phyloP scores from a whole-genome alignment of 2,888 invertebrate species.

The Drosophila anomelani region DNA sequence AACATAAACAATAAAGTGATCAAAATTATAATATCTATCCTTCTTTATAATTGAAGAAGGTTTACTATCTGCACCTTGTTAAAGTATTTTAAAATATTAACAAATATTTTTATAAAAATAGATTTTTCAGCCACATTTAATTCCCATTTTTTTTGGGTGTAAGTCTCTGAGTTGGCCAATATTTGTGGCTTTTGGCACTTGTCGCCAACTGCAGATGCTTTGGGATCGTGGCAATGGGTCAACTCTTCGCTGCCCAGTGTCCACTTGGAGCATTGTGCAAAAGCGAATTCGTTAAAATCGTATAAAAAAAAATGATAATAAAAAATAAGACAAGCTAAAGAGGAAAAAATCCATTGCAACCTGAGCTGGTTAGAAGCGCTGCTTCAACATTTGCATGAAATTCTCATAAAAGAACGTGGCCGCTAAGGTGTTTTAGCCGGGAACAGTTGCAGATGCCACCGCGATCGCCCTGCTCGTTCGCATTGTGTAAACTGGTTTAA shows the following conservation, averaged over 20 bases:
- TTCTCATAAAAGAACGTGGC: constrained; percentile 75
- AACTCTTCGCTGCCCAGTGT: constrained; percentile 9
- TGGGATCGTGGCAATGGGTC: constrained; percentile 41
- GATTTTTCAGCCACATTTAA: not conserved
- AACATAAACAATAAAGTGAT: too few species aligned
- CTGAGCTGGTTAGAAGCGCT: constrained; percentile 29
- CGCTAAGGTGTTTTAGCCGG: constrained; percentile 57
- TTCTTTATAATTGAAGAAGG: too few species aligned
- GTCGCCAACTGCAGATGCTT: constrained; percentile 39
- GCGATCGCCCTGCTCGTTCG: constrained; percentile 20
- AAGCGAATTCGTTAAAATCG: constrained; percentile 60
- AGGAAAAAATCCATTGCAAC: constrained; percentile 46
- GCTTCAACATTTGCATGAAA: constrained; percentile 65
- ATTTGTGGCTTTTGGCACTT: constrained; percentile 57
- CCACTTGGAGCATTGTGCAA: constrained; percentile 52
- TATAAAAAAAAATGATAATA: constrained; percentile 5
- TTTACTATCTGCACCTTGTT: too few species aligned
- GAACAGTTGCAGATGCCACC: constrained; percentile 58
- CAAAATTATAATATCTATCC: not conserved
- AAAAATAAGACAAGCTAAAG: constrained; percentile 2
- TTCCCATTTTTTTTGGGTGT: not conserved
- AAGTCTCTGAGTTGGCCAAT: constrained; percentile 52
- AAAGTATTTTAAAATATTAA: not conserved
- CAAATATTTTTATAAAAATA: not conserved
- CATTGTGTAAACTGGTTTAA: constrained; percentile 68